phyloP scores from a whole-genome alignment of 2,888 invertebrate genomes.

The Stenoptilia bipunctidactyla region DNA sequence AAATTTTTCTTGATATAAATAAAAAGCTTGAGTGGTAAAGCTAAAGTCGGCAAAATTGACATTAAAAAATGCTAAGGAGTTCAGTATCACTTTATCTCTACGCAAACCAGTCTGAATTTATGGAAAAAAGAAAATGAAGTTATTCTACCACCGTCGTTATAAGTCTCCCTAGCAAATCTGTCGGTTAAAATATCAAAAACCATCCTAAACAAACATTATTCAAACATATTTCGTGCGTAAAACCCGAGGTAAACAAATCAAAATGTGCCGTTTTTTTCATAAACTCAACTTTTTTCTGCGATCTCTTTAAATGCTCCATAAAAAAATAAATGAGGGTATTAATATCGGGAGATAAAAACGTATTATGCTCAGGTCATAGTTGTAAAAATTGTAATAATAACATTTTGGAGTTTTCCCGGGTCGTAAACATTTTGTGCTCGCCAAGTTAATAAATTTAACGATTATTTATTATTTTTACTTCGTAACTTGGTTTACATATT shows the following conservation, averaged over 20 bases:
- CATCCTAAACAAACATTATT: constrained; percentile 2
- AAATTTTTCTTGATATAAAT: too few species aligned
- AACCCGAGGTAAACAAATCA: neutral
- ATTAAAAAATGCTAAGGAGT: too few species aligned
- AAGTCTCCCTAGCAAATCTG: neutral
- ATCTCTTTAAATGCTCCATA: constrained; percentile 21
- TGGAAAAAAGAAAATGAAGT: neutral
- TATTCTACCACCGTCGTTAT: neutral
- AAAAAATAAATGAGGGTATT: constrained; percentile 30
- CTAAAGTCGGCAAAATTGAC: too few species aligned
- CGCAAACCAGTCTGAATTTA: constrained; percentile 3
- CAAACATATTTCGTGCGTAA: neutral
- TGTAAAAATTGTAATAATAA: constrained; percentile 42
- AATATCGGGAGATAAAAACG: constrained; percentile 37
- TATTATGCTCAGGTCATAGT: constrained; percentile 28
- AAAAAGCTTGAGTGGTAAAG: too few species aligned
- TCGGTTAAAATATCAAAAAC: neutral
- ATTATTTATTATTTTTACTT: constrained; percentile 18
- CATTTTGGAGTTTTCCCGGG: constrained; percentile 18
- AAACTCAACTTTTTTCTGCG: neutral
- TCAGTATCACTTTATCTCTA: too few species aligned
- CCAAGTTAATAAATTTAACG: constrained; percentile 25
- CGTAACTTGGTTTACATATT: neutral
- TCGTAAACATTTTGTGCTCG: constrained; percentile 29
- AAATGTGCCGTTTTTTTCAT: neutral